Evolutionary conservation across 2,113 vertebrate species (phyloP), one percentile per base, ranked within the genome.

Genomic region (Passer montanus): DNA sequence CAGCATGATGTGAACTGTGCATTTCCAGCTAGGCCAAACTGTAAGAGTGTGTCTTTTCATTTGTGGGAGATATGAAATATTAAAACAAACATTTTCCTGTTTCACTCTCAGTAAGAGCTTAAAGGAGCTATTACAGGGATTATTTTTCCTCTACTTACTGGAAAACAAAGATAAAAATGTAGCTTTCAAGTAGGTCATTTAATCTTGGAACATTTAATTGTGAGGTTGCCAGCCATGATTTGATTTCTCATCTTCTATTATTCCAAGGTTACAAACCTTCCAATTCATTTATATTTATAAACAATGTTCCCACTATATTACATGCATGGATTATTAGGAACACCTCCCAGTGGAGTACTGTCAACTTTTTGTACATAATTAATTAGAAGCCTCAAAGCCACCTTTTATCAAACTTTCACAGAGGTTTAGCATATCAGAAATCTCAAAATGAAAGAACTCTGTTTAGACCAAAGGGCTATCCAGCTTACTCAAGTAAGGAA

Each of bases 251-350:
- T 96, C 63, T n/a, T 94, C 93, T 95, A 97, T 97, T 98, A 97
- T 98, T 98, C 92, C 95, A 95, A 95, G 90, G 95, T 97, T 98
- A 95, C 93, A 97, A 97, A 97, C 91, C 86, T 97, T 97, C 95
- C 77, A 90, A 90, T 97, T 98, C 84, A 95, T 97, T 98, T 97
- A 95, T 96, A 97, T 97, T 97, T 97, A 97, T 98, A 97, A 98
- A 98, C 87, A 98, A 97, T 97, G 94, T 95, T 94, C 92, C 90
- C 78, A 93, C 72, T 94, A 95, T 92, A 96, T 97, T 97, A 96
- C 55, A 93, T 96, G 94, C 96, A 95, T 94, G 96, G 96, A 97
- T 97, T 98, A 98, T 97, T 97, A 97, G 89, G 89, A 97, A 94
- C 85, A 79, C 89, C 83, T 98, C 97, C 96, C 97, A 94, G 93